phyloP scores from a whole-genome alignment of 2,797 vertebrate species.

The Artibeus lituratus region DNA sequence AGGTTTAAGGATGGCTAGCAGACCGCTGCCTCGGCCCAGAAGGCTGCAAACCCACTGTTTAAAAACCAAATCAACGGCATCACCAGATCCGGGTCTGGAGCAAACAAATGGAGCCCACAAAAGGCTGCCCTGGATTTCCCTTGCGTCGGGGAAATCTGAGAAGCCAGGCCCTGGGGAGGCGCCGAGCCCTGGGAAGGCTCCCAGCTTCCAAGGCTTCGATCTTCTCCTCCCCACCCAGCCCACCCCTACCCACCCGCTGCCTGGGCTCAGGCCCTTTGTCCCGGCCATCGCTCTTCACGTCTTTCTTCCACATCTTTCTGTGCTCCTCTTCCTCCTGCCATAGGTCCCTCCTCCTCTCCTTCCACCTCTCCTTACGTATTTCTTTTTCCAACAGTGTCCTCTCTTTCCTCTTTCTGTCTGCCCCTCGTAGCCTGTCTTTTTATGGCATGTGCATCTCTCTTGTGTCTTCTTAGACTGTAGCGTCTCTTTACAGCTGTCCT shows the following conservation, averaged over 20 bases:
- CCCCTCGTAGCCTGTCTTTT: too few species aligned
- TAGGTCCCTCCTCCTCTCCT: background rate
- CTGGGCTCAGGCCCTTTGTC: constrained; percentile 24
- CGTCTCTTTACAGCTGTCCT: background rate
- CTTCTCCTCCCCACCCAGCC: background rate
- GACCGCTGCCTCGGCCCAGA: constrained; percentile 59
- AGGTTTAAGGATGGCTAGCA: constrained; percentile 71
- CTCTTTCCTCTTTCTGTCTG: background rate
- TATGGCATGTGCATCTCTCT: background rate
- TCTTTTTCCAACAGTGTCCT: background rate
- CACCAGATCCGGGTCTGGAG: constrained; percentile 68
- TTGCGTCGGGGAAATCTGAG: constrained; percentile 67
- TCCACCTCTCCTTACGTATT: background rate
- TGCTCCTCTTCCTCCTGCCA: background rate
- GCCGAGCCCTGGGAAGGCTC: constrained; percentile 22
- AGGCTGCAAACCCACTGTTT: constrained; percentile 70
- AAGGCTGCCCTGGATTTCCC: constrained; percentile 63
- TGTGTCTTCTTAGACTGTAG: background rate
- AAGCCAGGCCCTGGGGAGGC: constrained; percentile 58
- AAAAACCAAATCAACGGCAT: constrained; percentile 69
- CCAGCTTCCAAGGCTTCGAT: background rate
- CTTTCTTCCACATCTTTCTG: background rate
- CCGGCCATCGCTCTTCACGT: background rate
- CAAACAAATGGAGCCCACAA: constrained; percentile 73
- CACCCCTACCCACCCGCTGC: background rate